Conservation (phyloP, 2,888 invertebrate species). For the Leptinotarsa rubiginosa region DNA sequence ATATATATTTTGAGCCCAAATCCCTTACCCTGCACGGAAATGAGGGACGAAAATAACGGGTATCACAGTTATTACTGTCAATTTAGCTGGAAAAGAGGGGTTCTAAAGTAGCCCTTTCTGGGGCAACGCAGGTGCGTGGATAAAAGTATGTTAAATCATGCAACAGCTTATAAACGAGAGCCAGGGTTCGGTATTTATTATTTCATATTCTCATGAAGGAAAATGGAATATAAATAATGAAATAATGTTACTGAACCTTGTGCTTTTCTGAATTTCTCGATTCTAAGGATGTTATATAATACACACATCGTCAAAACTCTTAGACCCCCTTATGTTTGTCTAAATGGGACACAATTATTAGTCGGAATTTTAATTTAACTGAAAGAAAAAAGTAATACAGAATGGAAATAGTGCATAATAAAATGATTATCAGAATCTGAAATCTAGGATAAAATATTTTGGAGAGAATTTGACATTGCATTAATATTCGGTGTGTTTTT, state of each 20-base stretch:
- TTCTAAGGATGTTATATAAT: not conserved
- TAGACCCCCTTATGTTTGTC: too few species aligned
- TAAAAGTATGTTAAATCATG: conserved; percentile 11
- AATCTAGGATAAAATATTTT: too few species aligned
- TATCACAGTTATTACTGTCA: not conserved
- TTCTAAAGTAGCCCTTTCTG: not conserved
- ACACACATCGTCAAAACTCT: too few species aligned
- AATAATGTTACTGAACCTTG: not conserved
- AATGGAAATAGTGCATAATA: too few species aligned
- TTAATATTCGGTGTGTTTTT: too few species aligned
- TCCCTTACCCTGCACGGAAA: not conserved
- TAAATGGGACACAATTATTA: too few species aligned
- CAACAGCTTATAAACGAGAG: conserved; percentile 13
- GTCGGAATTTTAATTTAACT: too few species aligned
- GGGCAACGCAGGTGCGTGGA: conserved; percentile 16
- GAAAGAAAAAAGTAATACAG: too few species aligned
- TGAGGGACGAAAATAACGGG: not conserved
- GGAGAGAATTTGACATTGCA: too few species aligned
- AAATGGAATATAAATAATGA: conserved; percentile 2
- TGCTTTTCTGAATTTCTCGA: not conserved
- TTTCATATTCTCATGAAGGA: not conserved
- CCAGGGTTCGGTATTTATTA: not conserved
- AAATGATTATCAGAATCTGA: too few species aligned
- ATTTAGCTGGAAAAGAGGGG: not conserved
- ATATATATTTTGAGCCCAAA: not conserved